These are phyloP conservation scores for Seira sanloemensis DNA, from an alignment of 2,888 invertebrate genomes.

Conservation along the genomic window DNA sequence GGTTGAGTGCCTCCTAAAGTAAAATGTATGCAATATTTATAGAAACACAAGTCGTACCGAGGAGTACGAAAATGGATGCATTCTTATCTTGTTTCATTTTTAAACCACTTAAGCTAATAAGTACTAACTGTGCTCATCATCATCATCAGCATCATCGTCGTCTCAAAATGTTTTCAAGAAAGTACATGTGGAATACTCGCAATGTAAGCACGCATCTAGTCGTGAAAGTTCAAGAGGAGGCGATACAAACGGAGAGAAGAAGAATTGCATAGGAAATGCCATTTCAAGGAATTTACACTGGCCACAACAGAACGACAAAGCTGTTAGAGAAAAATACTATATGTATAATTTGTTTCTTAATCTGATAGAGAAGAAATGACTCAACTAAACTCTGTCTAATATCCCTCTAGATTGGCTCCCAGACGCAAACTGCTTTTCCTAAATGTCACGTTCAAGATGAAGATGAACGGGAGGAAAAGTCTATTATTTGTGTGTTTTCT, in stretches of 20 bases:
- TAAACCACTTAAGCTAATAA: slow-evolving; percentile 20
- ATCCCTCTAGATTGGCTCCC: not conserved
- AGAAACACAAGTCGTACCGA: not conserved
- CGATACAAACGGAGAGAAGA: not conserved
- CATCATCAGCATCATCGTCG: not conserved
- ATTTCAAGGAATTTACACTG: not conserved
- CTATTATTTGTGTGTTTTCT: not conserved
- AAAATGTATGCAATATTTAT: not conserved
- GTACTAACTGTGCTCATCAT: not conserved
- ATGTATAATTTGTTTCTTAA: not conserved
- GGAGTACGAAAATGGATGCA: not conserved
- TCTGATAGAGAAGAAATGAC: slow-evolving; percentile 5
- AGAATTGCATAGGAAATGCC: not conserved
- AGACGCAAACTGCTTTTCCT: not conserved
- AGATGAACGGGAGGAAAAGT: not conserved
- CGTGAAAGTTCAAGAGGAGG: slow-evolving; percentile 1
- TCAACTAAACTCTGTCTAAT: not conserved
- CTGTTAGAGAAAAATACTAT: not conserved
- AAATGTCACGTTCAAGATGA: slow-evolving; percentile 12
- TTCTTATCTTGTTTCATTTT: not conserved
- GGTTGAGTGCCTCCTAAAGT: not conserved
- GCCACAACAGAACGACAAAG: not conserved
- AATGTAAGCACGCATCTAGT: not conserved
- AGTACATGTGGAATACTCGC: not conserved
- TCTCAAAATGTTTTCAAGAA: slow-evolving; percentile 6